Conservation (phyloP, 2,888 invertebrate genomes). For the Cryptophagus acutangulus region DNA sequence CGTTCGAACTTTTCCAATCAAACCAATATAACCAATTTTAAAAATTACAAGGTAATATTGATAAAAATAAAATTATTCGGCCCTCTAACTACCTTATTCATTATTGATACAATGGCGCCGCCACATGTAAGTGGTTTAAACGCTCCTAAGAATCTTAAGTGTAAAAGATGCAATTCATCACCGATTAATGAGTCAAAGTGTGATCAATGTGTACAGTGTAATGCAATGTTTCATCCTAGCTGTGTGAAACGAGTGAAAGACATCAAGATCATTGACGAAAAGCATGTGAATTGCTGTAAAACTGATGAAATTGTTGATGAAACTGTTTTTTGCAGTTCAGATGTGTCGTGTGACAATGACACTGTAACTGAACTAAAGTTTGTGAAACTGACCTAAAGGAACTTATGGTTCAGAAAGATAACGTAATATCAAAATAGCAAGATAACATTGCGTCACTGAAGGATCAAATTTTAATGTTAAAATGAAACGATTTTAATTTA, state of each 20-base stretch:
- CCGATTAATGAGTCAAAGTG: no score
- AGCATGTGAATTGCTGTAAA: not conserved
- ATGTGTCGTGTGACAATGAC: not conserved
- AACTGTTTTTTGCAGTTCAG: not conserved
- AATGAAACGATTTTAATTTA: no score
- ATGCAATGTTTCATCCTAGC: not conserved
- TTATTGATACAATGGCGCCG: no score
- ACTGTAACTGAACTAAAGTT: not conserved
- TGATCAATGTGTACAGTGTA: no score
- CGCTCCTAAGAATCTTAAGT: no score
- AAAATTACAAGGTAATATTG: no score
- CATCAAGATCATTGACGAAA: not conserved
- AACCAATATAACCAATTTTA: no score
- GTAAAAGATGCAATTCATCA: no score
- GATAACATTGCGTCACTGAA: not conserved
- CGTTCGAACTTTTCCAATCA: no score
- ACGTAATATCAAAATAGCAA: not conserved
- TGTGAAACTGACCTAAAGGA: not conserved
- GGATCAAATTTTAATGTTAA: not conserved
- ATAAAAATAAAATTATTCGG: no score
- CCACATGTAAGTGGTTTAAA: no score
- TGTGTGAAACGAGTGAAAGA: conserved; percentile 1
- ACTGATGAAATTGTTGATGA: not conserved
- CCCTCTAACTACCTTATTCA: no score
- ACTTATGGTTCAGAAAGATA: not conserved